Percentiles rank a stretch among this genome's conserved stretches.
These are phyloP conservation scores for Carpatolechia fugitivella DNA, from an alignment of 2,888 invertebrate species.

Conservation along the genomic window DNA sequence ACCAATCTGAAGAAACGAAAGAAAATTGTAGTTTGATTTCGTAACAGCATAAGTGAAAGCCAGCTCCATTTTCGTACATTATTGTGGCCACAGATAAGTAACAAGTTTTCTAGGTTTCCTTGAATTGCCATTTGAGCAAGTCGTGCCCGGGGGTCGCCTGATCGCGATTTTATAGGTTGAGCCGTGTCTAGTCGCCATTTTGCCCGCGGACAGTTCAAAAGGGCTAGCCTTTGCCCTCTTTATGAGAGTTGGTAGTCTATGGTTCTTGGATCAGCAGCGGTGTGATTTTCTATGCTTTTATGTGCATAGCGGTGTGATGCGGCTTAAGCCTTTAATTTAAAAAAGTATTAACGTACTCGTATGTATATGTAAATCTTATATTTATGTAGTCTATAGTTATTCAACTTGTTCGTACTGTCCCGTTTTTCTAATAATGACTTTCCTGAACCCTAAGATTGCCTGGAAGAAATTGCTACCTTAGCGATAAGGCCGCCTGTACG, in stretches of 20 bases:
- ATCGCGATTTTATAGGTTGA: constrained; percentile 51
- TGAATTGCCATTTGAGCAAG: constrained; percentile 48
- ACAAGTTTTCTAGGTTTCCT: constrained; percentile 30
- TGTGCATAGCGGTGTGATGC: no score
- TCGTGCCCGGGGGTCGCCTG: constrained; percentile 42
- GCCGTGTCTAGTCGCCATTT: constrained; percentile 34
- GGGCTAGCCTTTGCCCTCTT: constrained; percentile 50
- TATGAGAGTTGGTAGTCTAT: constrained; percentile 32
- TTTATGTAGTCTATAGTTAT: no score
- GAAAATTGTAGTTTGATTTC: neutral
- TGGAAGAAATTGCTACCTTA: no score
- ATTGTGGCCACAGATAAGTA: constrained; percentile 31
- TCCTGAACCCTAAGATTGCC: no score
- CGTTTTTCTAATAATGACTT: no score
- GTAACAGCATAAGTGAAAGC: constrained; percentile 8
- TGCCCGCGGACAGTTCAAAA: constrained; percentile 67
- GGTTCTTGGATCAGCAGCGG: neutral
- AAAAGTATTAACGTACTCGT: no score
- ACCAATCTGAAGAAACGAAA: neutral
- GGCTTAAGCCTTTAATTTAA: no score
- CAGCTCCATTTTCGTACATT: neutral
- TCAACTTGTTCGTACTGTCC: no score
- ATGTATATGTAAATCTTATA: no score
- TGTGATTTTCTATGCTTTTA: neutral
- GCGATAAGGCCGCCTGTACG: no score